Evolutionary conservation across 2,113 vertebrate genomes (phyloP).

Genomic region (Gymnogyps californianus): DNA sequence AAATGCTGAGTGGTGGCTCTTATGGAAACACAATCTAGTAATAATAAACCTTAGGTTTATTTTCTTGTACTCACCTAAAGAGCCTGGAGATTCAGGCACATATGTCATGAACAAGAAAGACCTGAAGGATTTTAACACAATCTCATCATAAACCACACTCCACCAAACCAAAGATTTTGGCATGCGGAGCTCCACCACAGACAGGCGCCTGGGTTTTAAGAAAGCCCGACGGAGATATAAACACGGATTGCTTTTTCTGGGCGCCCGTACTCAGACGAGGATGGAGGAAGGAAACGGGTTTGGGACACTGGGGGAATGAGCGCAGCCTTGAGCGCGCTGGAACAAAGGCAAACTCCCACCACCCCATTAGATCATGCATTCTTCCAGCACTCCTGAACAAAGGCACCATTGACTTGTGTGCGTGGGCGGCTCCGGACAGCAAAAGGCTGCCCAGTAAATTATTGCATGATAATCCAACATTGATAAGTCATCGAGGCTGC

Average conservation of each 20-base stretch:
- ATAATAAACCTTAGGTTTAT: background rate
- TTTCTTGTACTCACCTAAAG: background rate
- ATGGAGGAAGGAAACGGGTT: constrained; percentile 31
- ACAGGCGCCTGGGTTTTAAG: background rate
- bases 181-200: background rate
- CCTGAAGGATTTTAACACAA: background rate
- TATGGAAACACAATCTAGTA: background rate
- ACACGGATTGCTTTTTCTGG: background rate
- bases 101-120: background rate
- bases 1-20: background rate
- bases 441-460: constrained; percentile 40
- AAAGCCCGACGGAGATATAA: background rate
- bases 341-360: constrained; percentile 76
- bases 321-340: constrained; percentile 12
- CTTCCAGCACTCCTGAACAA: constrained; percentile 80
- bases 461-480: constrained; percentile 41
- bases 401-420: constrained; percentile 79
- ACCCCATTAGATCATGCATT: constrained; percentile 86
- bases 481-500: constrained; percentile 18
- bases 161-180: background rate
- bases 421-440: constrained; percentile 72
- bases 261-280: background rate
- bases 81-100: background rate
- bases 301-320: constrained; percentile 53
- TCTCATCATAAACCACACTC: background rate